Evolutionary conservation across 2,888 invertebrate species (phyloP).

Genomic region (Suillia variegata): DNA sequence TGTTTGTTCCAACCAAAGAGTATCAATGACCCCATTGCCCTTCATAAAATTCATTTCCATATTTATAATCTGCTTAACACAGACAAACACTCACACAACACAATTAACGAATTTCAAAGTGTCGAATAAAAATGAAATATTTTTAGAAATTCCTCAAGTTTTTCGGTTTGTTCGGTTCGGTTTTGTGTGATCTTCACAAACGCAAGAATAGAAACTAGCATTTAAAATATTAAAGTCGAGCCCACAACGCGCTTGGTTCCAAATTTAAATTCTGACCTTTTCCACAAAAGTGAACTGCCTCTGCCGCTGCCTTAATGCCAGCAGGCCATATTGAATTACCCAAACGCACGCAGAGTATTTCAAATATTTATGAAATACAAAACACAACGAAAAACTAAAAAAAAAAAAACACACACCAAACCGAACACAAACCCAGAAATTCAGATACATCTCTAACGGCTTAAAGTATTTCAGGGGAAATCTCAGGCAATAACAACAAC

Average conservation of each 20-base stretch:
- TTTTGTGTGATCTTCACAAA: background rate
- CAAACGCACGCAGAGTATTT: constrained; percentile 41
- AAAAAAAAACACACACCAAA: constrained; percentile 18
- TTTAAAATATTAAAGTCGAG: no score
- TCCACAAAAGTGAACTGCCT: constrained; percentile 15
- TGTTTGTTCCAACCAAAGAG: no score
- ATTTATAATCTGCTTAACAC: background rate
- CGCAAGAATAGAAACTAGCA: no score
- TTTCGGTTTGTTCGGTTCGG: background rate
- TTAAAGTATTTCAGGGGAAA: constrained; percentile 53
- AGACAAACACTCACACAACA: background rate
- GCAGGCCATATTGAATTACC: constrained; percentile 43
- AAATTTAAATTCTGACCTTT: constrained; percentile 6
- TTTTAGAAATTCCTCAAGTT: constrained; percentile 26
- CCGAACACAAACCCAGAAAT: constrained; percentile 8
- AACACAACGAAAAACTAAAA: no score
- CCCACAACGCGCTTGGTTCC: background rate
- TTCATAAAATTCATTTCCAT: background rate
- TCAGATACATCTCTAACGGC: constrained; percentile 35
- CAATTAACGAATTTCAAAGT: constrained; percentile 18
- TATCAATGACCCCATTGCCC: no score
- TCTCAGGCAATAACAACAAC: constrained; percentile 42
- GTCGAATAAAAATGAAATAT: constrained; percentile 55
- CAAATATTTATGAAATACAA: constrained; percentile 45
- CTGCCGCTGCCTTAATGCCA: no score